phyloP scores from a whole-genome alignment of 92 coral and sea anemone genomes.

The Siderastrea radians region DNA sequence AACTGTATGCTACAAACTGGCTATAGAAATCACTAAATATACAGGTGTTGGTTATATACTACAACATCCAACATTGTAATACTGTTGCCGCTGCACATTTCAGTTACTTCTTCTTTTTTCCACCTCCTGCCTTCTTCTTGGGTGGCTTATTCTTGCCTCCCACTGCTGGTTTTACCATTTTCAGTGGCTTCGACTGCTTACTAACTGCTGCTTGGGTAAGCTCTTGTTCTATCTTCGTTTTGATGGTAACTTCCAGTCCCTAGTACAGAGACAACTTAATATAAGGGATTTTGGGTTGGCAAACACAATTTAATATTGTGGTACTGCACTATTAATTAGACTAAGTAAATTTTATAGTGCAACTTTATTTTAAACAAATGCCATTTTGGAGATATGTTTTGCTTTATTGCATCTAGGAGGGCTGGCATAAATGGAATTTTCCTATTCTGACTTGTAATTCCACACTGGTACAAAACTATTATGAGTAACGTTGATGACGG shows the following conservation, averaged over 20 bases:
- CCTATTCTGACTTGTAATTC: no score
- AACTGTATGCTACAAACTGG: not conserved
- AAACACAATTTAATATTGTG: no score
- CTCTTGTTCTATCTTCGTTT: slow-evolving; percentile 80
- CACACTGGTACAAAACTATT: no score
- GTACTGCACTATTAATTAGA: no score
- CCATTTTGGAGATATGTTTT: no score
- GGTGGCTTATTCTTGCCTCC: slow-evolving; percentile 31
- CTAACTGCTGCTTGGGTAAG: slow-evolving; percentile 69
- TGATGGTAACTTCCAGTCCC: slow-evolving; percentile 76
- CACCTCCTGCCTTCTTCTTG: slow-evolving; percentile 34
- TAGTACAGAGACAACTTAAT: not conserved
- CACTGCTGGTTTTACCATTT: slow-evolving; percentile 63
- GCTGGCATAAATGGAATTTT: no score
- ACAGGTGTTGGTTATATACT: not conserved
- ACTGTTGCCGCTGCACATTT: not conserved
- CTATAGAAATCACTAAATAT: not conserved
- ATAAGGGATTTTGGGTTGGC: not conserved
- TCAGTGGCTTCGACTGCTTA: slow-evolving; percentile 75
- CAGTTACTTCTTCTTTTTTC: slow-evolving; percentile 36
- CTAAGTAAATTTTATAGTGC: no score
- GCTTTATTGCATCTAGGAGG: no score
- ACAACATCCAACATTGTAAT: not conserved
- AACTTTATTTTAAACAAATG: no score
- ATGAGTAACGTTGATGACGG: no score